phyloP scores from a whole-genome alignment of 2,888 invertebrate species.

The Aspidiotus destructor region DNA sequence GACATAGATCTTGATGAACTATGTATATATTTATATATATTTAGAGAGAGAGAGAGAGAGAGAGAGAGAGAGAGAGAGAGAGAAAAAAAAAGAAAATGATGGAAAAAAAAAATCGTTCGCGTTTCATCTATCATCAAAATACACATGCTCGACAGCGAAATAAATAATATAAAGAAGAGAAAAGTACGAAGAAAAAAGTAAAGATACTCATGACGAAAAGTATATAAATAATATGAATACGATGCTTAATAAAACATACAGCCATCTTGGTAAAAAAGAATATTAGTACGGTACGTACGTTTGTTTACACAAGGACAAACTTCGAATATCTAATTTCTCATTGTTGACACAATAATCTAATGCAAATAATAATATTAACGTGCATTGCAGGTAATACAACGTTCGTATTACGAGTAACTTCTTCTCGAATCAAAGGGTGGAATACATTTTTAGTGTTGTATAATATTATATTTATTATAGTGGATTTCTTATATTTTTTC shows the following conservation, averaged over 20 bases:
- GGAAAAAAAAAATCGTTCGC: too few species aligned
- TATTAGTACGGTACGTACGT: neutral
- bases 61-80: too few species aligned
- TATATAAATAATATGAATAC: neutral
- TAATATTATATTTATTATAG: too few species aligned
- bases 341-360: conserved; percentile 30
- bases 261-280: conserved; percentile 23
- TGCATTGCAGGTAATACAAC: conserved; percentile 20
- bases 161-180: too few species aligned
- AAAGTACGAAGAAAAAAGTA: neutral
- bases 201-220: conserved; percentile 1
- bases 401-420: conserved; percentile 1
- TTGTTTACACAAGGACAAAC: conserved; percentile 23
- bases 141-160: too few species aligned
- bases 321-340: conserved; percentile 26
- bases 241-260: conserved; percentile 28
- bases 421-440: conserved; percentile 14
- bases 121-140: too few species aligned
- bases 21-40: too few species aligned
- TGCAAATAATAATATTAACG: conserved; percentile 30
- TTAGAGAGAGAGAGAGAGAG: too few species aligned
- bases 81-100: too few species aligned
- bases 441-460: conserved; percentile 7
- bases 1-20: too few species aligned
- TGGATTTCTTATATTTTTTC: too few species aligned